Percentiles rank a stretch among this genome's conserved stretches.
Conservation (phyloP, 2,113 vertebrate genomes). For the Phrynosoma platyrhinos region DNA sequence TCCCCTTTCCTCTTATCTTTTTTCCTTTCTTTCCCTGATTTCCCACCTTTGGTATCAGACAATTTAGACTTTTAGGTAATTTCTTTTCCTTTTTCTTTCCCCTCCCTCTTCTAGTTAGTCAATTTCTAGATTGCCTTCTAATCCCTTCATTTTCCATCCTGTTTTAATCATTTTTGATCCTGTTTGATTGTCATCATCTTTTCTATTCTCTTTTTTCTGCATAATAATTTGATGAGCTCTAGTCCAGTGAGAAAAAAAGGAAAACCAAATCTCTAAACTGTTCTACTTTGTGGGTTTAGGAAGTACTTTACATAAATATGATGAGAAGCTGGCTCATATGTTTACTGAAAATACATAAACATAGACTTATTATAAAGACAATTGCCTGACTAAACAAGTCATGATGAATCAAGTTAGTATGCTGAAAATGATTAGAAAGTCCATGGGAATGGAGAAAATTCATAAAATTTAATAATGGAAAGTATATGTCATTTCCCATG, state of each 20-base stretch:
- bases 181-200: too few species aligned
- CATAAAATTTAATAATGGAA: slow-evolving; percentile 43
- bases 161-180: too few species aligned
- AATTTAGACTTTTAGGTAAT: too few species aligned
- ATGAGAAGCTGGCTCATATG: slow-evolving; percentile 32
- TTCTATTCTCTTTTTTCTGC: too few species aligned
- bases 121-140: too few species aligned
- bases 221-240: slow-evolving; percentile 21
- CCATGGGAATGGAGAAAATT: slow-evolving; percentile 40
- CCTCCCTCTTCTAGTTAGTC: too few species aligned
- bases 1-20: too few species aligned
- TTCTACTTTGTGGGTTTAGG: background rate
- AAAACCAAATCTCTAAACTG: slow-evolving; percentile 15
- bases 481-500: slow-evolving; percentile 25
- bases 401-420: slow-evolving; percentile 39
- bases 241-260: background rate
- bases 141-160: too few species aligned
- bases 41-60: too few species aligned
- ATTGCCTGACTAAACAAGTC: slow-evolving; percentile 53
- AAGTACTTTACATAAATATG: slow-evolving; percentile 48
- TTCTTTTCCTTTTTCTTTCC: too few species aligned
- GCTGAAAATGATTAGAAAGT: slow-evolving; percentile 42
- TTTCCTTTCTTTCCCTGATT: too few species aligned
- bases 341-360: slow-evolving; percentile 55
- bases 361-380: slow-evolving; percentile 48